These are phyloP conservation scores for Brachystomella parvula DNA, from an alignment of 1,140 invertebrate genomes.

Conservation along the genomic window DNA sequence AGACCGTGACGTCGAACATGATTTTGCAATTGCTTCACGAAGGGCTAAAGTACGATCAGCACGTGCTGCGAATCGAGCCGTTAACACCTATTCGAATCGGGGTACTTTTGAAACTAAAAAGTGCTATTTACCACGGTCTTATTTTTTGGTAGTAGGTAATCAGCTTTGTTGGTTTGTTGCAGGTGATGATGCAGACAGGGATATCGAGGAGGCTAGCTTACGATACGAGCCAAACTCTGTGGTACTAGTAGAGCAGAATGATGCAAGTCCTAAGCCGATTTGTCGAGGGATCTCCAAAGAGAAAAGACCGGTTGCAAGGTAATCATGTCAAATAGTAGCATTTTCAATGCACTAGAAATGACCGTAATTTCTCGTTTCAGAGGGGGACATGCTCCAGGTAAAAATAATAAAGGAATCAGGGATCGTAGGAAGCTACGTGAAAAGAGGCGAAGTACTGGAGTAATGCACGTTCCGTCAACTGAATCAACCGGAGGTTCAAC, in stretches of 20 bases:
- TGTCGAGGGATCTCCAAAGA: constrained; percentile 43
- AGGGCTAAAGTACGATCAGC: constrained; percentile 51
- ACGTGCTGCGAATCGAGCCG: constrained; percentile 45
- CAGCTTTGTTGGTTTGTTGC: not conserved
- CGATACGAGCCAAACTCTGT: constrained; percentile 34
- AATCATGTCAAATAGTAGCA: constrained; percentile 4
- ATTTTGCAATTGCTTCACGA: constrained; percentile 51
- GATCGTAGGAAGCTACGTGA: constrained; percentile 56
- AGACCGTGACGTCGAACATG: constrained; percentile 51
- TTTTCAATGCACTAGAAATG: not conserved
- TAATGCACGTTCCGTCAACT: constrained; percentile 56
- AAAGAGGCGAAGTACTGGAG: constrained; percentile 56
- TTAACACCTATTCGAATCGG: constrained; percentile 42
- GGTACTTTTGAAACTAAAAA: constrained; percentile 22
- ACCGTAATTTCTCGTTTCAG: constrained; percentile 42
- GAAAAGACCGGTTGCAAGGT: constrained; percentile 41
- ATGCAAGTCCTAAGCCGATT: constrained; percentile 48
- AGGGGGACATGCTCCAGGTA: constrained; percentile 41
- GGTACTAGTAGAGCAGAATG: constrained; percentile 43
- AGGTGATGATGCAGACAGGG: constrained; percentile 31
- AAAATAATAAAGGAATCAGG: constrained; percentile 40
- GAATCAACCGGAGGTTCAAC: constrained; percentile 59
- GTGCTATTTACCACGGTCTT: constrained; percentile 14
- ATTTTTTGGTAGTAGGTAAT: not conserved
- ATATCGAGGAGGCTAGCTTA: constrained; percentile 24